Base-by-base conservation (phyloP, 2,888 invertebrate genomes). In the Apomyelois bistriatella region DNA sequence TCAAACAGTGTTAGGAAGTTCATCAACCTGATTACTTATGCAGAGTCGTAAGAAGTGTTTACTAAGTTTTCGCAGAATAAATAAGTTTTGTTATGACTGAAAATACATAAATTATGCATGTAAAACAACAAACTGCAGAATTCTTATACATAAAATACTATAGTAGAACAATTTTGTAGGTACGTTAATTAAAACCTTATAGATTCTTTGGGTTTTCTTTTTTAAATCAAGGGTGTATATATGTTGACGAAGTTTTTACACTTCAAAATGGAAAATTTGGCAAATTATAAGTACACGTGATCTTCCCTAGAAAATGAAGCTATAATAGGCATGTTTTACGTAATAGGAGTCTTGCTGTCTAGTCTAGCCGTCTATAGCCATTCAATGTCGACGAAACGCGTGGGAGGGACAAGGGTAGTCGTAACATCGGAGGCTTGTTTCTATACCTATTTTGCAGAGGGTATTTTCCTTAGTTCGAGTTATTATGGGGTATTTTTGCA, bases 271-370 rank as follows among this genome's bases (percentile, higher is more conserved):
- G n/a, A n/a, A n/a, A n/a, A n/a, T n/a, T n/a, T n/a, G n/a, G n/a
- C n/a, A n/a, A n/a, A n/a, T n/a, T n/a, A n/a, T n/a, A n/a, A n/a
- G n/a, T n/a, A n/a, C n/a, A n/a, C n/a, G n/a, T n/a, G n/a, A n/a
- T n/a, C n/a, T n/a, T n/a, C n/a, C n/a, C n/a, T n/a, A n/a, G n/a
- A n/a, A n/a, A n/a, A n/a, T n/a, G n/a, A n/a, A n/a, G n/a, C n/a
- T n/a, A n/a, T n/a, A n/a, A n/a, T n/a, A n/a, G n/a, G n/a, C n/a
- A n/a, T n/a, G n/a, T 71, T 67, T 72, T 66, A 65, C 59, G 61
- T 64, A 69, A 71, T 72, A 64, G 83, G 82, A 74, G 83, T 79
- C 85, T 71, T 68, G 74, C 74, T 70, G 86, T 86, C 87, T 85
- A 73, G 82, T 75, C 83, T 40, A 16, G 15, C 40, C 4, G 32